phyloP scores from a whole-genome alignment of 2,888 invertebrate genomes.

The Strigamia transsilvanica region DNA sequence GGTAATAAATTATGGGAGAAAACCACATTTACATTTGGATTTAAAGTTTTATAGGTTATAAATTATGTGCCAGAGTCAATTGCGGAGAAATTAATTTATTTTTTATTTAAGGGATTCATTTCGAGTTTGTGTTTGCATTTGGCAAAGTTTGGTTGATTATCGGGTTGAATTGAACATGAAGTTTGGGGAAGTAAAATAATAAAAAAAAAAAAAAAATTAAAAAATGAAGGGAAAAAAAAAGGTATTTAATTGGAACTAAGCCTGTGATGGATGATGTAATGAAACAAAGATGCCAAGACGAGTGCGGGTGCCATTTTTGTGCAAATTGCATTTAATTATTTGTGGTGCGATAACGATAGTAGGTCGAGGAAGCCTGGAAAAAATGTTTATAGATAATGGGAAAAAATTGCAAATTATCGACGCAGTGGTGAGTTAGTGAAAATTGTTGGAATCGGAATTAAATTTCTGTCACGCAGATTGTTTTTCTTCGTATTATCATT shows the following conservation, averaged over 20 bases:
- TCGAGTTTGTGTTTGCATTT: not conserved
- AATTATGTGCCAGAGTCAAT: conserved; percentile 17
- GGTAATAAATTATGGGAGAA: not conserved
- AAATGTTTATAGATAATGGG: not conserved
- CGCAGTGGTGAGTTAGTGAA: no score
- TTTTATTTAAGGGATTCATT: not conserved
- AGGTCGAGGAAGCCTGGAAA: not conserved
- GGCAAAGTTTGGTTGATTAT: not conserved
- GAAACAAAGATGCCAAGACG: conserved; percentile 32
- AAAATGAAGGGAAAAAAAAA: not conserved
- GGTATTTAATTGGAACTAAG: conserved; percentile 11
- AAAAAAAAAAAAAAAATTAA: not conserved
- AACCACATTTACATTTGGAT: not conserved
- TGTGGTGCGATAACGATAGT: not conserved
- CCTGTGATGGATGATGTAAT: conserved; percentile 12
- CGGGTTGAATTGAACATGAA: conserved; percentile 10
- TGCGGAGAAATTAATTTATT: conserved; percentile 5
- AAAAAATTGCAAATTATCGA: no score
- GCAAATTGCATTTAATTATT: conserved; percentile 35
- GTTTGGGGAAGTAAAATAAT: not conserved
- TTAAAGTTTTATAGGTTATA: not conserved
- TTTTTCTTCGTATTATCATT: not conserved
- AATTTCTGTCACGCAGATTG: conserved; percentile 5
- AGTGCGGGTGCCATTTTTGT: not conserved
- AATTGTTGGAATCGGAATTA: not conserved